phyloP scores from a whole-genome alignment of 1,140 invertebrate genomes.

The Heliconius hewitsoni region DNA sequence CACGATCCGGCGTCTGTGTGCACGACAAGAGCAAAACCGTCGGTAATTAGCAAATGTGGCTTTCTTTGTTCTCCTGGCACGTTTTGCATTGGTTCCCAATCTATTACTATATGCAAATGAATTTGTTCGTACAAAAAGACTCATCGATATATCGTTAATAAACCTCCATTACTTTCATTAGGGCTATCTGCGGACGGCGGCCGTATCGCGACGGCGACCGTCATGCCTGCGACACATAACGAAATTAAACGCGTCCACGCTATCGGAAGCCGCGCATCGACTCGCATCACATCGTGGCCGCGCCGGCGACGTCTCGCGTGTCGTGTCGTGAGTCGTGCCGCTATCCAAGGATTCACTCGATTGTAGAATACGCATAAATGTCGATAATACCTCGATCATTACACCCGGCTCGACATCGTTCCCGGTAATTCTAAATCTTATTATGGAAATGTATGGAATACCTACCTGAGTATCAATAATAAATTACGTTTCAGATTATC shows the following conservation, averaged over 20 bases:
- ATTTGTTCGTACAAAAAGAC: constrained; percentile 56
- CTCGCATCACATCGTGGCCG: constrained; percentile 15
- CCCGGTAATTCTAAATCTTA: constrained; percentile 76
- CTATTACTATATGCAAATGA: constrained; percentile 68
- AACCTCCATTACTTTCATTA: constrained; percentile 81
- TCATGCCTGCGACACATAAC: constrained; percentile 76
- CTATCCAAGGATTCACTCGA: constrained; percentile 67
- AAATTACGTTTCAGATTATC: constrained; percentile 80
- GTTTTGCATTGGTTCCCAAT: constrained; percentile 68
- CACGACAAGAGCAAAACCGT: constrained; percentile 79
- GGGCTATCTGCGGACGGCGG: constrained; percentile 74
- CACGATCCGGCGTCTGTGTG: constrained; percentile 76
- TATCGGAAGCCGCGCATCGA: constrained; percentile 73
- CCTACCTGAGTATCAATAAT: constrained; percentile 74
- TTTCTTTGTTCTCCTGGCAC: constrained; percentile 80
- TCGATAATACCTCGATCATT: constrained; percentile 76
- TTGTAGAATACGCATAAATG: constrained; percentile 74
- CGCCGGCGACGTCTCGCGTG: constrained; percentile 46
- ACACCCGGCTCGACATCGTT: constrained; percentile 61
- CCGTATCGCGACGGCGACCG: constrained; percentile 70
- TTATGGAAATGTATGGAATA: constrained; percentile 77
- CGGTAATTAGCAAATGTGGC: constrained; percentile 80
- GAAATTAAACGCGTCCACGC: constrained; percentile 77
- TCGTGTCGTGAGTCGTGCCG: constrained; percentile 46
- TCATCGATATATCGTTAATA: constrained; percentile 75